Base-by-base conservation (phyloP, 2,888 invertebrate genomes). In the Calliphora vomitoria region DNA sequence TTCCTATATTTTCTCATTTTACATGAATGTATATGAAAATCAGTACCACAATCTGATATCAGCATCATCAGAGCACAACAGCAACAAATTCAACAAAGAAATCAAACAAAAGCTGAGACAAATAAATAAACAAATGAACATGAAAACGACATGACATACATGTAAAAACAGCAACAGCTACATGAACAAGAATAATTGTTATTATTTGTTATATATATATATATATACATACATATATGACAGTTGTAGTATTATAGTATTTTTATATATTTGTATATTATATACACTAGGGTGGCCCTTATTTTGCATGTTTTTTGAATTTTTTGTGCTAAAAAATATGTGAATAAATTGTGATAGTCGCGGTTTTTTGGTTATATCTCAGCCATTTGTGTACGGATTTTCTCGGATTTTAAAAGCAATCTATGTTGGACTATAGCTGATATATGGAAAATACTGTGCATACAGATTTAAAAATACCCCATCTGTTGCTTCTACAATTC, bases 61-160 rank as follows among this genome's bases (percentile, higher is more conserved):
- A 50, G 62, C 47, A 35, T 50, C 35, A 62, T 47, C 62, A 64
- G 31, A 72, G 15, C 62, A 47, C 44, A 10, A 50, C 18, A 62
- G 25, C 50, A 20, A 72, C 38, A 35, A 47, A 44, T 74, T 60
- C 6, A 60, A 55, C 11, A 82, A 74, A 58, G 58, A 55, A 66
- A 66, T 82, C 72, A 82, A 66, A 81, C 53, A 53, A 66, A 71
- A 55, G 72, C 55, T 47, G 44, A 64, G 81, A 82, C 80, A 81
- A 69, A 79, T 60, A 69, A 81, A 72, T 53, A 80, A 81, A 81
- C 53, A 81, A 66, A 82, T 82, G 81, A 82, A 82, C 66, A 82
- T 55, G 74, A 78, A 66, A 72, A 55, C 55, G 55, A 58, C 64
- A 66, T 66, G 81, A 74, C 81, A 66, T 55, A 53, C 41, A 41